Percentiles rank a stretch among this genome's conserved stretches.
Evolutionary conservation across 2,113 vertebrate genomes (phyloP).

Genomic region (Bubalus kerabau): DNA sequence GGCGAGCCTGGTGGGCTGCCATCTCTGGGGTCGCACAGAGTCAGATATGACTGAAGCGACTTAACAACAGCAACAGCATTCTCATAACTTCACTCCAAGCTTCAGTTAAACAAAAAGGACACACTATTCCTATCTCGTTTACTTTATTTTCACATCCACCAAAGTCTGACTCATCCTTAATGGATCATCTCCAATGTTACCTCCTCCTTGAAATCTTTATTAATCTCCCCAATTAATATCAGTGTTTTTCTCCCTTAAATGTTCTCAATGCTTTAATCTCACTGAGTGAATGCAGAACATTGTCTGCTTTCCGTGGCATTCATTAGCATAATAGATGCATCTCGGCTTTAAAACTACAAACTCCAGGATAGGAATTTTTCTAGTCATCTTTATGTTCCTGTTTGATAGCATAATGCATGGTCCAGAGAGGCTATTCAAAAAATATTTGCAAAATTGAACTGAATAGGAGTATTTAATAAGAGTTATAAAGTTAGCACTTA

Average conservation of each 20-base stretch:
- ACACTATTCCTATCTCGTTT: not conserved
- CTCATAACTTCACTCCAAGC: rapidly evolving
- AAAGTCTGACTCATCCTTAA: no score
- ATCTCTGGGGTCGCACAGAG: no score
- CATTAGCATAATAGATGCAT: not conserved
- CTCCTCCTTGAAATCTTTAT: not conserved
- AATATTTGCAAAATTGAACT: not conserved
- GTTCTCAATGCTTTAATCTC: not conserved
- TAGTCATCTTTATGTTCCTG: not conserved
- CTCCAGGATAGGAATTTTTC: not conserved
- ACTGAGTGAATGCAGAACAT: not conserved
- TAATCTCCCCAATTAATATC: not conserved
- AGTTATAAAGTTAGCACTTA: not conserved
- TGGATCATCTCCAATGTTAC: not conserved
- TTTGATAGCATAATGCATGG: no score
- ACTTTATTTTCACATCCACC: not conserved
- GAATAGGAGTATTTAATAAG: not conserved
- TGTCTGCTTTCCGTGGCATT: not conserved
- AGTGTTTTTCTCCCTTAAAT: not conserved
- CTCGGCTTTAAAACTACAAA: not conserved
- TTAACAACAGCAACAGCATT: not conserved
- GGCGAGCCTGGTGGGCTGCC: no score
- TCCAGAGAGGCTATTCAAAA: not conserved
- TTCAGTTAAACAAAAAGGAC: not conserved
- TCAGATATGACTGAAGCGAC: no score